Evolutionary conservation across 2,888 invertebrate genomes (phyloP).

Genomic region (Drosophila meridionalis): DNA sequence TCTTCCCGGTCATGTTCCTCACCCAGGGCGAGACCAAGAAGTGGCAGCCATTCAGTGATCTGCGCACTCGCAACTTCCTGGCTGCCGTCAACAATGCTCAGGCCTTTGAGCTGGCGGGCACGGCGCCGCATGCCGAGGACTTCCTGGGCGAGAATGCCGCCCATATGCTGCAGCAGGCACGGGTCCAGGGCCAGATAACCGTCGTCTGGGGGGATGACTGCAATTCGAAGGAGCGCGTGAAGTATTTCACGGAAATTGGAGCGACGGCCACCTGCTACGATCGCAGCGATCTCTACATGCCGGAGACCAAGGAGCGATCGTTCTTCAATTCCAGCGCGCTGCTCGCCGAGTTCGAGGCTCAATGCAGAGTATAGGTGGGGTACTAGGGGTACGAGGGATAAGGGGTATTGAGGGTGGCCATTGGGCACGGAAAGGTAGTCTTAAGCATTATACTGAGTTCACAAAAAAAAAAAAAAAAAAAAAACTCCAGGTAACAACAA

Average conservation of each 20-base stretch:
- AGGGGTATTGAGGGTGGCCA: background rate
- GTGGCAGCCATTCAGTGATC: constrained; percentile 91
- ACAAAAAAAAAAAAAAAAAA: background rate
- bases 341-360: constrained; percentile 75
- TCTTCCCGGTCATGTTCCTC: constrained; percentile 97
- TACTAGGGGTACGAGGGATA: background rate
- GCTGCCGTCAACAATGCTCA: constrained; percentile 93
- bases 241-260: constrained; percentile 93
- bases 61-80: constrained; percentile 91
- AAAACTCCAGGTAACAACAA: background rate
- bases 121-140: constrained; percentile 97
- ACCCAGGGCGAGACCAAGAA: constrained; percentile 82
- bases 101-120: constrained; percentile 93
- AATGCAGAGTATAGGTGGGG: constrained; percentile 59
- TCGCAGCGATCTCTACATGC: constrained; percentile 88
- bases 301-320: constrained; percentile 70
- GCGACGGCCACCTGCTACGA: constrained; percentile 98
- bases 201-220: constrained; percentile 99
- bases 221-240: constrained; percentile 93
- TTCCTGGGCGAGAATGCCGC: constrained; percentile 90
- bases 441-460: constrained; percentile 30
- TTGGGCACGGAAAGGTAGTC: constrained; percentile 41
- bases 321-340: constrained; percentile 77
- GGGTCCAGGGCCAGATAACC: constrained; percentile 92
- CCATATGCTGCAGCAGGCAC: constrained; percentile 89